These are phyloP conservation scores for Ooceraea biroi DNA, from an alignment of 1,140 invertebrate species.

Conservation along the genomic window DNA sequence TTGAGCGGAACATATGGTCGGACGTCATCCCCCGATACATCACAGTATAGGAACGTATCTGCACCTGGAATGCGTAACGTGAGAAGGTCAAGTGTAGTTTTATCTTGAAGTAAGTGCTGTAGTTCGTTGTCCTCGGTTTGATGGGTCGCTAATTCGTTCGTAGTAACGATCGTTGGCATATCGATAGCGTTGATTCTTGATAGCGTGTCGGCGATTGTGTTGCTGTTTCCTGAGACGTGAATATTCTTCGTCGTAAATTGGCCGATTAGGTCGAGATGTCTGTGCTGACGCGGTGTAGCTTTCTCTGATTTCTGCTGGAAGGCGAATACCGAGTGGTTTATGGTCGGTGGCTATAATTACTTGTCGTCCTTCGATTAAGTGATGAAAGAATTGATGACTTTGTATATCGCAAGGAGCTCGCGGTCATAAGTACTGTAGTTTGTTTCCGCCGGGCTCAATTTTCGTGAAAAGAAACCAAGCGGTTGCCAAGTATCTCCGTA, in stretches of 20 bases:
- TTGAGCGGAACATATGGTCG: conserved; percentile 29
- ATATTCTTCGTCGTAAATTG: conserved; percentile 12
- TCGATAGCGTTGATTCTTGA: background rate
- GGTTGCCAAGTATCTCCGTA: background rate
- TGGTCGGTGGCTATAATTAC: conserved; percentile 31
- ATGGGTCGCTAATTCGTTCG: background rate
- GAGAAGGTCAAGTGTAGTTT: background rate
- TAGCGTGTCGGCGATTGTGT: conserved; percentile 12
- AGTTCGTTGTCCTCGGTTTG: conserved; percentile 20
- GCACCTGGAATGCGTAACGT: background rate
- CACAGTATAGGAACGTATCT: background rate
- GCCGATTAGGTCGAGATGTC: conserved; percentile 13
- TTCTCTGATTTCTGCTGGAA: conserved; percentile 28
- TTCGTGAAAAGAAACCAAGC: conserved; percentile 31
- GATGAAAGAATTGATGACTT: background rate
- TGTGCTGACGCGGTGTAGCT: too few species aligned
- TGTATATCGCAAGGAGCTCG: background rate
- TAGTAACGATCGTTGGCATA: background rate
- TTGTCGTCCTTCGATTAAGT: background rate
- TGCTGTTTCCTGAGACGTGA: background rate
- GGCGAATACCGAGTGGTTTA: conserved; percentile 14
- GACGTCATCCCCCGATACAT: background rate
- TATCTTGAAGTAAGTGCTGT: background rate
- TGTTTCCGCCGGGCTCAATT: background rate
- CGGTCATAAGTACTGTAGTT: conserved; percentile 30